Conservation (phyloP, 2,888 invertebrate genomes). For the Perdita meconis region DNA sequence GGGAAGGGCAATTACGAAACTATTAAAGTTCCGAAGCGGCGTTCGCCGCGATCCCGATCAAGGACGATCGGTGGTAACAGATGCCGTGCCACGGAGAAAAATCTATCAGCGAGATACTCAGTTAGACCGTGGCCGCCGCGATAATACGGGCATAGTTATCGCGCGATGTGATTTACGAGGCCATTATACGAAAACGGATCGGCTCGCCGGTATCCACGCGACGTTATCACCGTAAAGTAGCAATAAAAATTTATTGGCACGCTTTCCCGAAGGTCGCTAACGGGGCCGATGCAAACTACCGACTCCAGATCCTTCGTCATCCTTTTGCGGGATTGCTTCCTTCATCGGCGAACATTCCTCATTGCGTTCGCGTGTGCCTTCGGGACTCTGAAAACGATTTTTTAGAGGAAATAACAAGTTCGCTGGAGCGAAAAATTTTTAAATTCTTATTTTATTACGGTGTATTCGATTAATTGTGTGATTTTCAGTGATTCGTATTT, state of each 20-base stretch:
- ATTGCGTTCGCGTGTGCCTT: no score
- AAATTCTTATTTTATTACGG: no score
- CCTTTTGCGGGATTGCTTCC: neutral
- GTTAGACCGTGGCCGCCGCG: constrained; percentile 48
- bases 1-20: constrained; percentile 7
- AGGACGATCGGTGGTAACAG: constrained; percentile 13
- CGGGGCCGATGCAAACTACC: constrained; percentile 57
- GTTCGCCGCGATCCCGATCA: constrained; percentile 13
- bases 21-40: constrained; percentile 7
- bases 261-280: constrained; percentile 59
- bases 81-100: constrained; percentile 43
- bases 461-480: no score
- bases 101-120: constrained; percentile 65
- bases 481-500: no score
- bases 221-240: constrained; percentile 81
- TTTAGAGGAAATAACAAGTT: no score
- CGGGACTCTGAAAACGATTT: no score
- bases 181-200: constrained; percentile 80
- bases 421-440: no score
- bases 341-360: no score
- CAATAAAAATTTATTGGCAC: constrained; percentile 83
- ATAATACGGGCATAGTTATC: constrained; percentile 68
- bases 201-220: constrained; percentile 71
- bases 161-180: constrained; percentile 73
- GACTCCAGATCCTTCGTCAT: constrained; percentile 42